A percentile compares a stretch with the other conserved stretches of the same genome.
These are phyloP conservation scores for Himalopsyche phryganea DNA, from an alignment of 1,140 invertebrate genomes.

Conservation along the genomic window DNA sequence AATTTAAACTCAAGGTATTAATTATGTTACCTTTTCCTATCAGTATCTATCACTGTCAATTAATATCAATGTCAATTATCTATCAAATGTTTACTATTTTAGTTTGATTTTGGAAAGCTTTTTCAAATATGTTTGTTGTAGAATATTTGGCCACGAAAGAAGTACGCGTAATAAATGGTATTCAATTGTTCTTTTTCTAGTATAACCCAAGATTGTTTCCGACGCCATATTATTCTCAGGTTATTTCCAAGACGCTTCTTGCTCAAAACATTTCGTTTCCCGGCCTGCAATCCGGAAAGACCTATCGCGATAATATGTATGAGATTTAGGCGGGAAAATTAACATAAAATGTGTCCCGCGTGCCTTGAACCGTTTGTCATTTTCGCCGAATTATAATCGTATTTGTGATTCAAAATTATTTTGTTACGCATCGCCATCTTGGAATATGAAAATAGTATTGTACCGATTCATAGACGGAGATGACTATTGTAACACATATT, in stretches of 20 bases:
- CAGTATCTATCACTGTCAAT: too few relatives aligned
- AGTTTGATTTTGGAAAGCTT: too few relatives aligned
- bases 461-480: background rate
- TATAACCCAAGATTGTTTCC: too few relatives aligned
- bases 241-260: constrained; percentile 8
- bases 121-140: too few relatives aligned
- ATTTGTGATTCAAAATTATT: constrained; percentile 6
- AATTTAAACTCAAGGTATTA: too few relatives aligned
- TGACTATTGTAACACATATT: too few relatives aligned
- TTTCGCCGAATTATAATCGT: constrained; percentile 16
- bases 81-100: too few relatives aligned
- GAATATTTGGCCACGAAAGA: too few relatives aligned
- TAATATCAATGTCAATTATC: too few relatives aligned
- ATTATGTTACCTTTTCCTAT: too few relatives aligned
- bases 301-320: constrained; percentile 25
- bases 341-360: constrained; percentile 34
- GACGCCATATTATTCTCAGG: constrained; percentile 1
- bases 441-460: background rate
- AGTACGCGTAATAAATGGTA: too few relatives aligned
- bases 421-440: background rate
- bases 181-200: too few relatives aligned
- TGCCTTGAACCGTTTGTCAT: constrained; percentile 33
- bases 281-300: constrained; percentile 6
- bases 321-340: constrained; percentile 30
- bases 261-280: background rate